These are phyloP conservation scores for Spea hammondii DNA, from an alignment of 2,797 vertebrate species.

Conservation along the genomic window DNA sequence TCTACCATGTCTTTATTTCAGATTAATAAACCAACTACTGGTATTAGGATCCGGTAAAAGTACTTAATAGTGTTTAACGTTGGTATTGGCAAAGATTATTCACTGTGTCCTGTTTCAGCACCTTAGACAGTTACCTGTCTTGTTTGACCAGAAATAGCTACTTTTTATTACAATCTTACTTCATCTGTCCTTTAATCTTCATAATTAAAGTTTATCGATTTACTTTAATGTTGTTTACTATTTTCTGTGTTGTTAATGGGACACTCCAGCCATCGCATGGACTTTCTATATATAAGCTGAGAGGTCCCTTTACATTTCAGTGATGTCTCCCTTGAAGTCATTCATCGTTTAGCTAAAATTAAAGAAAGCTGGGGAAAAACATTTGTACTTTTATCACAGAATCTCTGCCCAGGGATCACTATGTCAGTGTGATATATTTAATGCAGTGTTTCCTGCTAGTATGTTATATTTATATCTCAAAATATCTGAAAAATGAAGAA, in stretches of 20 bases:
- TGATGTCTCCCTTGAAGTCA: not conserved
- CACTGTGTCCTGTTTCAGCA: slow-evolving; percentile 13
- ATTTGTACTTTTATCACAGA: not conserved
- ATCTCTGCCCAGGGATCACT: not conserved
- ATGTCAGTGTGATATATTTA: not conserved
- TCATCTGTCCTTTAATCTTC: not conserved
- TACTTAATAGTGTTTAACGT: too few species aligned
- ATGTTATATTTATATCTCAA: slow-evolving; percentile 8
- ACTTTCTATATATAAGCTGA: too few species aligned
- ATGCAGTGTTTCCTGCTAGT: slow-evolving; percentile 21
- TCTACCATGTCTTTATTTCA: too few species aligned
- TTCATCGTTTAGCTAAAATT: not conserved
- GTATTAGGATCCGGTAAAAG: too few species aligned
- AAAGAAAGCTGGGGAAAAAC: not conserved
- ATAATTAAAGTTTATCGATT: not conserved
- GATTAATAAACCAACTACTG: too few species aligned
- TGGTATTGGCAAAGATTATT: too few species aligned
- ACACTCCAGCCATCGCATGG: too few species aligned
- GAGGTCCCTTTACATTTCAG: too few species aligned
- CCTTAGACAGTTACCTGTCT: slow-evolving; percentile 35
- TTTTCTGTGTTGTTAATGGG: too few species aligned
- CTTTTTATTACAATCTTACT: not conserved
- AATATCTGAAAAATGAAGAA: slow-evolving; percentile 8
- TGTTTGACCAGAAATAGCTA: not conserved
- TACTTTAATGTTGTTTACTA: too few species aligned